A percentile compares a stretch with the other conserved stretches of the same genome.
Conservation (phyloP, 2,797 vertebrate genomes). For the Hypotaenidia okinawae region DNA sequence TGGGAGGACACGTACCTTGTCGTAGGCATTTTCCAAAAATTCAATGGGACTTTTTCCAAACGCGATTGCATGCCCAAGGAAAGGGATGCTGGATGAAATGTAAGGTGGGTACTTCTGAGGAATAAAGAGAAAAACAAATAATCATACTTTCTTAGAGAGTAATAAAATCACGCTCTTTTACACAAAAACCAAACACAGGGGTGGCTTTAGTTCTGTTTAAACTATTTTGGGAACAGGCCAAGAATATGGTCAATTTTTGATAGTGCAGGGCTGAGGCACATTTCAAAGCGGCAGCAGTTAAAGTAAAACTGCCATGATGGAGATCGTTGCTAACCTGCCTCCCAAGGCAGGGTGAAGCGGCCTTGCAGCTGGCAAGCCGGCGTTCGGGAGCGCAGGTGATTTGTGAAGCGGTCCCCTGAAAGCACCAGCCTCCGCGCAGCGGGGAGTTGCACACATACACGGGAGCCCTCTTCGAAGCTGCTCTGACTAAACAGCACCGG, state of each 20-base stretch:
- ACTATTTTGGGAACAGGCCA: not conserved
- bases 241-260: not conserved
- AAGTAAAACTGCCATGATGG: not conserved
- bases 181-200: not conserved
- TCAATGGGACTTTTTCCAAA: conserved; percentile 97
- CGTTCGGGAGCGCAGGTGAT: rapidly evolving
- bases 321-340: not conserved
- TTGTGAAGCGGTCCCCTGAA: not conserved
- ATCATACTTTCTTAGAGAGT: not conserved
- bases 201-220: not conserved
- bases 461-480: rapidly evolving
- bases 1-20: conserved; percentile 80
- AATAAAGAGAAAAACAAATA: not conserved
- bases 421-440: not conserved
- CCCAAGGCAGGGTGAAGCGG: not conserved
- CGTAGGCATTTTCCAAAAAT: conserved; percentile 93
- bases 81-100: conserved; percentile 91
- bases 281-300: not conserved
- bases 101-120: conserved; percentile 89
- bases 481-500: rapidly evolving
- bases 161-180: not conserved
- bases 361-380: not conserved
- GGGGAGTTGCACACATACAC: rapidly evolving
- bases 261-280: not conserved
- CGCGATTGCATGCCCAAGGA: conserved; percentile 92